Evolutionary conservation across 2,797 vertebrate genomes (phyloP), one percentile per base, ranked within the genome.

Genomic region (Coregonus suidteri): DNA sequence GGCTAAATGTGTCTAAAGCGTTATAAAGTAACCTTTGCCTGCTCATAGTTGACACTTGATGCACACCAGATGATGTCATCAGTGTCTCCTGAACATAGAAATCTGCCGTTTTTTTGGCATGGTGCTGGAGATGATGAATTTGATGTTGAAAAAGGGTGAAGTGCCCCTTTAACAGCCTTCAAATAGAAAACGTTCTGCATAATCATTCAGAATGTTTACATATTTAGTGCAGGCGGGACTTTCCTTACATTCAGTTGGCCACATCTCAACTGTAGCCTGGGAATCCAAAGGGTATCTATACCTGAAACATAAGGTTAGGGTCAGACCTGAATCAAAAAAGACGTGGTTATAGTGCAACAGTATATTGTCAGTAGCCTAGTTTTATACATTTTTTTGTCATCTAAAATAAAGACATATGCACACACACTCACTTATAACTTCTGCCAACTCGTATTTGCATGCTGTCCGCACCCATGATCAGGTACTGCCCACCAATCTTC

Each of bases 281-380:
- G 96, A 95, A 85, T 98, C 98, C 90, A 99, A 84, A 6, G 95
- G 94, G 31, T 97, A 95, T 70, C 96, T 94, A 75, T 96, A 98
- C 88, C 98, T 99, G 77, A 41, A 91, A 85, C 66, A 77, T 15
- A 78, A 77, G 82, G 82, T 0, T 5, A 18, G 70, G 35, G 1
- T 18, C 47, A 81, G 71, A 34, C 47, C 41, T 47, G 9, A 47
- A 0, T 18, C 11, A n/a, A 30, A 47, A 25, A 4, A 31, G 14
- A 31, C 3, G 53, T 4, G 51, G 25, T 47, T 25, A 20, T 20
- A 74, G 4, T 16, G 2, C 34, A 18, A 56, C 18, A 74, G 65
- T 47, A 56, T 31, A 31, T 35, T 7, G 7, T 52, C 52, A 59
- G 51, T 16, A 47, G 41, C 41, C 2, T n/a, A 15, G 37, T n/a